Base-by-base conservation (phyloP, 1,140 invertebrate genomes). In the Belonocnema kinseyi region DNA sequence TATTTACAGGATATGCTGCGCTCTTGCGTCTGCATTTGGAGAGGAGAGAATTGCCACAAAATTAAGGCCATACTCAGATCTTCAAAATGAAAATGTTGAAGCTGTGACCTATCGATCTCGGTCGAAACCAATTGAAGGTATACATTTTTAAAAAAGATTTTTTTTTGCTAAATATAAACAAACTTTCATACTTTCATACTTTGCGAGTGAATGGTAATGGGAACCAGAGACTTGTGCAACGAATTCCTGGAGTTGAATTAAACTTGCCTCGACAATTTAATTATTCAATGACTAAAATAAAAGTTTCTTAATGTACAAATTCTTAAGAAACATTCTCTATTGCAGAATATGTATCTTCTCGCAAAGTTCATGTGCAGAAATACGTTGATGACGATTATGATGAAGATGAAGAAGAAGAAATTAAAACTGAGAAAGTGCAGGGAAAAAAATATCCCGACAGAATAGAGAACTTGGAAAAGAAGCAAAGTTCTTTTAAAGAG, bases 291-390 rank as follows among this genome's bases (percentile, higher is more conserved):
- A 46, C 40, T 46, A 46, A 46, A 46, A 46, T 46, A 46, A 46
- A 46, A 46, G 40, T 46, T 46, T 46, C 40, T 46, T 46, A 46
- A 46, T 46, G 8, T 46, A 46, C 40, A 46, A 10, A 46, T 46
- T 46, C 40, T 11, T 46, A 10, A 46, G 6, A 16, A 16, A 40
- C 8, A 40, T 66, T 33, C 73, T 33, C 19, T 33, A 10, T 83
- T 86, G 79, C 80, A 90, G 90, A 89, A 51, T 91, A 86, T 73
- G 83, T 88, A 26, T 85, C 88, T 33, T 89, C 90, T 3, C 89
- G 89, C 77, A 90, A 89, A 84, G 79, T 89, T 21, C 88, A 88
- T 10, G 33, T 83, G 13, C 70, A 73, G 40, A 83, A 81, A 13
- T 85, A 83, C 51, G 79, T 78, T 4, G 86, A 87, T 40, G 84